Base-by-base conservation (phyloP, 2,113 vertebrate species). In the Salvator merianae region DNA sequence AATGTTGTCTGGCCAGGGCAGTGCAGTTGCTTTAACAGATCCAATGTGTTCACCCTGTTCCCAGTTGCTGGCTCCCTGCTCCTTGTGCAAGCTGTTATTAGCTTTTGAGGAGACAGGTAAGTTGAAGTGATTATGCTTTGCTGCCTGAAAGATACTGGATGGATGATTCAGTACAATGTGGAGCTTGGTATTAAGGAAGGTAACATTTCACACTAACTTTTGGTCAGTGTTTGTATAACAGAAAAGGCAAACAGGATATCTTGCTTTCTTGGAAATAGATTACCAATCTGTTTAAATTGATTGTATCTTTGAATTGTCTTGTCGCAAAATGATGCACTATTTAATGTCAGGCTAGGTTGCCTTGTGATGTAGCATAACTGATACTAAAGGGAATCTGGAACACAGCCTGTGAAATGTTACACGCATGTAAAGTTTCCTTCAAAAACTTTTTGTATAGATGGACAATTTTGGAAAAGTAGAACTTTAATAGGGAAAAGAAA, bases 401-500 rank as follows among this genome's bases (percentile, higher is more conserved):
- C 14, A 30, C 36, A 43, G 30, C 36, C 13, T 34, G 38, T 5
- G 5, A 50, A 20, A 63, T 30, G 62, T 73, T 73, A 36, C 38
- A 43, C 81, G 3, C 30, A 78, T 8, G 55, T 28, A 75, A 79
- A 88, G 79, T 70, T 47, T 62, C 34, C 18, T 91, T 86, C 84
- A 79, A 91, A 91, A 87, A 24, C 38, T 83, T 87, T 87, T 88
- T 88, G 43, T 40, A 0, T 78, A 88, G 79, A 89, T 77, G 55
- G 84, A 86, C 75, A 90, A 90, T 89, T 91, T 90, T 73, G 36
- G 32, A 87, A 92, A 83, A 47, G 68, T 77, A 71, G 81, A 68
- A 80, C 63, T 77, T 82, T 72, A 89, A 89, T 88, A 87, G 88
- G 78, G 0, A 70, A 12, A 30, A 77, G 79, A 82, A 78, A n/a